Evolutionary conservation across 2,113 vertebrate genomes (phyloP).

Genomic region (Pangasianodon hypophthalmus): DNA sequence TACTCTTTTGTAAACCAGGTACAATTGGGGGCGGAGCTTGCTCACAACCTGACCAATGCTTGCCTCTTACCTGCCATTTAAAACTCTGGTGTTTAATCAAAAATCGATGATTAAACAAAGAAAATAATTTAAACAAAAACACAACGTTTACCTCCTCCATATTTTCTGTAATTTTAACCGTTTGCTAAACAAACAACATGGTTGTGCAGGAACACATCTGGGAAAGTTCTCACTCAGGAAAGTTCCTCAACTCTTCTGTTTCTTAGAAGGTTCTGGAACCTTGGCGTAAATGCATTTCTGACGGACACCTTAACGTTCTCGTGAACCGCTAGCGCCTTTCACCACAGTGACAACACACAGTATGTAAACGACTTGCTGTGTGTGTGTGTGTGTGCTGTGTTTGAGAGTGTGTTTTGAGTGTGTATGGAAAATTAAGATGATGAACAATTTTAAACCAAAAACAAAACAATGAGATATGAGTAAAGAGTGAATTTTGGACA

Average conservation of each 20-base stretch:
- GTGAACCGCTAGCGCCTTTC: not conserved
- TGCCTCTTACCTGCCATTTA: not conserved
- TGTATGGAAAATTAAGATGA: not conserved
- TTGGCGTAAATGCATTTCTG: not conserved
- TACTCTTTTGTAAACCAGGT: not conserved
- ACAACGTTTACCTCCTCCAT: not conserved
- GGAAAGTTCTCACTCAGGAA: not conserved
- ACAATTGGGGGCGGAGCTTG: not conserved
- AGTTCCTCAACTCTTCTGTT: not conserved
- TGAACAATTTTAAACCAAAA: not conserved
- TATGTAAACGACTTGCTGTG: not conserved
- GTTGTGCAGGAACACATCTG: no score
- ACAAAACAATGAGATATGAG: not conserved
- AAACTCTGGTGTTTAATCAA: not conserved
- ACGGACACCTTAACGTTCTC: not conserved
- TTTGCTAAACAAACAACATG: no score
- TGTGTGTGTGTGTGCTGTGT: slow-evolving; percentile 34
- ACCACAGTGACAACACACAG: slow-evolving; percentile 41
- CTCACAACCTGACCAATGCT: not conserved
- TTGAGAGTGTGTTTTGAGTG: not conserved
- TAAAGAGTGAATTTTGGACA: not conserved
- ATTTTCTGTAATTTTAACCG: not conserved
- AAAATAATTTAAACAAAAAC: no score
- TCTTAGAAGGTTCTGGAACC: not conserved
- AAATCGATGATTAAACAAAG: no score